phyloP scores from a whole-genome alignment of 2,797 vertebrate species.

The Phaenicophaeus curvirostris region DNA sequence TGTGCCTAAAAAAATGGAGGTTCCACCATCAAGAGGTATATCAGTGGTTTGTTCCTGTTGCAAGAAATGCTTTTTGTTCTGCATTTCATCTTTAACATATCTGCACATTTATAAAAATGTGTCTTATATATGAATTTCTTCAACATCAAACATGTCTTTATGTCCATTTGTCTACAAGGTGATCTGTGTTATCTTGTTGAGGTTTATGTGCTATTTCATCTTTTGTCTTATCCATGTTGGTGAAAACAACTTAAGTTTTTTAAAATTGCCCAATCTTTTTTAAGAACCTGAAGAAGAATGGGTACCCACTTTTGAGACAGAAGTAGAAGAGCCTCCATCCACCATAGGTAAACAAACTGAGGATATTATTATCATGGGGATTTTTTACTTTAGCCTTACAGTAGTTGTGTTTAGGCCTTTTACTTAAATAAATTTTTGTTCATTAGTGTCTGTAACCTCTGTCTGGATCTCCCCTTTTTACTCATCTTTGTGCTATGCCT shows the following conservation, averaged over 20 bases:
- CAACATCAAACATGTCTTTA: not conserved
- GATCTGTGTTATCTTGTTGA: not conserved
- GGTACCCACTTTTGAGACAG: slow-evolving; percentile 42
- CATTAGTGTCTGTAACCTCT: not conserved
- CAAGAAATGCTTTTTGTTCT: not conserved
- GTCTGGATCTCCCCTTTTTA: not conserved
- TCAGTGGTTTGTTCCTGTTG: not conserved
- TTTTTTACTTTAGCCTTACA: not conserved
- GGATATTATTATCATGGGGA: not conserved
- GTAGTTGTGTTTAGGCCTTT: not conserved
- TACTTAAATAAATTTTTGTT: not conserved
- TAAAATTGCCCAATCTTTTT: slow-evolving; percentile 65
- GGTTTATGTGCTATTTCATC: not conserved
- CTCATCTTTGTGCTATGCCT: not conserved
- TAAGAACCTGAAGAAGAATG: slow-evolving; percentile 59
- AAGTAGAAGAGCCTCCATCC: slow-evolving; percentile 61
- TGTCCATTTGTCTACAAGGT: not conserved
- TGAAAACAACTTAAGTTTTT: not conserved
- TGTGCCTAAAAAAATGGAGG: slow-evolving; percentile 71
- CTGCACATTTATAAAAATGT: not conserved
- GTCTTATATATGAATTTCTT: not conserved
- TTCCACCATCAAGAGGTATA: slow-evolving; percentile 77
- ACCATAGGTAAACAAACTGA: slow-evolving; percentile 63
- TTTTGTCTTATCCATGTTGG: not conserved
- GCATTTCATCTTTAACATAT: not conserved